Evolutionary conservation across 2,797 vertebrate genomes (phyloP).

Genomic region (Lindbergichthys nudifrons): DNA sequence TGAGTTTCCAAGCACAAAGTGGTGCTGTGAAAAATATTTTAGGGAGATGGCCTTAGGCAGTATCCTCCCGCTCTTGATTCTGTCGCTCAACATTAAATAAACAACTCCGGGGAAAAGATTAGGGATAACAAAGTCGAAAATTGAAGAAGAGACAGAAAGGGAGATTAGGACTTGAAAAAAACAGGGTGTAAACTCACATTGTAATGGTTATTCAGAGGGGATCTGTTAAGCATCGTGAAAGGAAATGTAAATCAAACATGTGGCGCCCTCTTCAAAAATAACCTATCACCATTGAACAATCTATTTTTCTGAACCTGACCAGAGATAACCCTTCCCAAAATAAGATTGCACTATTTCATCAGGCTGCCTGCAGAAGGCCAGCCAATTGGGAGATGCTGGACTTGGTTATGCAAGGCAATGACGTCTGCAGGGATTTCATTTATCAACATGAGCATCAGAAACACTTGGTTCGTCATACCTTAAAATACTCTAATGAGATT

Average conservation of each 20-base stretch:
- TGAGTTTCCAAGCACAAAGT: constrained; percentile 38
- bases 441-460: constrained; percentile 16
- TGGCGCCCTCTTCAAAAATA: neutral
- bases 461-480: neutral
- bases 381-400: constrained; percentile 24
- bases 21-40: constrained; percentile 54
- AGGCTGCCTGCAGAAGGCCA: constrained; percentile 11
- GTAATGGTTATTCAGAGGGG: constrained; percentile 32
- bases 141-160: neutral
- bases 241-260: constrained; percentile 3
- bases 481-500: constrained; percentile 1
- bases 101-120: neutral
- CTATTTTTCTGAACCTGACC: constrained; percentile 33
- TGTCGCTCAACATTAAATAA: constrained; percentile 18
- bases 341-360: constrained; percentile 53
- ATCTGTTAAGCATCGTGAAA: constrained; percentile 17
- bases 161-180: constrained; percentile 28
- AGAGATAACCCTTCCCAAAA: constrained; percentile 64
- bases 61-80: constrained; percentile 21
- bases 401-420: constrained; percentile 41
- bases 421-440: constrained; percentile 34
- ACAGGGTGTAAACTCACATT: neutral
- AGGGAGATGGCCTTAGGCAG: constrained; percentile 42
- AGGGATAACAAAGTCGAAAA: neutral
- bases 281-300: constrained; percentile 11